phyloP scores from a whole-genome alignment of 2,888 invertebrate species.

The Pachycephus smyrnensis region DNA sequence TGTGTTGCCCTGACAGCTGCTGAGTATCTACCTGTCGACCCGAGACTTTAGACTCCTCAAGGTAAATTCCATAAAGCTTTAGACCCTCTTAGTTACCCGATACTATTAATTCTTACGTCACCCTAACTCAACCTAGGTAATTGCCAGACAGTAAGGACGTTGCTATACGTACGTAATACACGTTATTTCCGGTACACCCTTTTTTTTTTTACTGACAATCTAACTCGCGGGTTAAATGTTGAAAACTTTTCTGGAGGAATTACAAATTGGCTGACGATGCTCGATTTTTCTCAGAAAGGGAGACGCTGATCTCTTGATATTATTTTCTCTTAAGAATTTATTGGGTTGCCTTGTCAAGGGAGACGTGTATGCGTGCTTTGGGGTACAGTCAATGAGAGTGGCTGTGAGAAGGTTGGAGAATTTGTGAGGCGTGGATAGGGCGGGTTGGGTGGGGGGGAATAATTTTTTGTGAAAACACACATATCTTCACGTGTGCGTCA shows the following conservation, averaged over 20 bases:
- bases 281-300: neutral
- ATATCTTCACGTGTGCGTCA: conserved; percentile 23
- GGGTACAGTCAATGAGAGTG: neutral
- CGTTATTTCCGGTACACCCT: neutral
- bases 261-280: neutral
- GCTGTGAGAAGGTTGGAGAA: neutral
- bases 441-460: neutral
- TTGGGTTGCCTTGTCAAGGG: neutral
- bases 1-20: neutral
- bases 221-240: neutral
- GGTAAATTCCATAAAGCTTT: neutral
- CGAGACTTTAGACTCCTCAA: neutral
- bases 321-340: neutral
- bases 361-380: neutral
- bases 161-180: too few species aligned
- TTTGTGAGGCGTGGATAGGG: neutral
- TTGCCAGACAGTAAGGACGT: neutral
- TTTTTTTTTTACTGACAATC: too few species aligned
- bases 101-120: neutral
- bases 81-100: neutral
- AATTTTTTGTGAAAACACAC: conserved; percentile 7
- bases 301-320: too few species aligned
- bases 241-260: neutral
- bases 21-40: neutral
- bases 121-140: neutral